Conservation (phyloP, 2,888 invertebrate genomes). For the Seladonia tumulorum region DNA sequence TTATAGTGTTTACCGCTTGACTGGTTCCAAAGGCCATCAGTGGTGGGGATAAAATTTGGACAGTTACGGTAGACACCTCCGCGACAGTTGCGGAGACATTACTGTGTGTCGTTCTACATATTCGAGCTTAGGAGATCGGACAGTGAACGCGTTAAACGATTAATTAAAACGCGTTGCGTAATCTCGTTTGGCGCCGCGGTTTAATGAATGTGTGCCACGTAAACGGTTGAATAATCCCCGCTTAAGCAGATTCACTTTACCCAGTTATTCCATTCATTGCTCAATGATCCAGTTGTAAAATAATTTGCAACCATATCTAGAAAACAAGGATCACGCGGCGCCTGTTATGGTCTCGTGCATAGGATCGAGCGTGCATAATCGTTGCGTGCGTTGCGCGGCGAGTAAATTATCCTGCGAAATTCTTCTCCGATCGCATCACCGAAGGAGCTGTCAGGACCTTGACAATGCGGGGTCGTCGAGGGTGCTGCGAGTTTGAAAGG, state of each 20-base stretch:
- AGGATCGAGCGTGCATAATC: constrained; percentile 39
- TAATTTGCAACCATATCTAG: constrained; percentile 27
- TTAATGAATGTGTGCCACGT: not conserved
- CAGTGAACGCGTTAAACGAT: not conserved
- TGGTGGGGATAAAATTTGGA: too few relatives aligned
- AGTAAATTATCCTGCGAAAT: constrained; percentile 68
- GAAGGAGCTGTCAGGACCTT: constrained; percentile 60
- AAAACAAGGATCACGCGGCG: constrained; percentile 12
- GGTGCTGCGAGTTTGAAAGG: constrained; percentile 8
- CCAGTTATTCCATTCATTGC: not conserved
- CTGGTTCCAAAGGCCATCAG: too few relatives aligned
- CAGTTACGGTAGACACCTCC: too few relatives aligned
- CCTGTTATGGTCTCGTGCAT: constrained; percentile 34
- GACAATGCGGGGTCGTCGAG: constrained; percentile 53
- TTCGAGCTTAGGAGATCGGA: not conserved
- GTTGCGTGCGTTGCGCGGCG: constrained; percentile 32
- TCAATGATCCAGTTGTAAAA: constrained; percentile 18
- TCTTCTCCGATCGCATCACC: constrained; percentile 62
- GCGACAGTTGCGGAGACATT: too few relatives aligned
- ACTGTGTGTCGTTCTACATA: too few relatives aligned
- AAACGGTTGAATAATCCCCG: not conserved
- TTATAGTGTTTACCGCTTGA: too few relatives aligned
- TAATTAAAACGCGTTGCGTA: constrained; percentile 5
- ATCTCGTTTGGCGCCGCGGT: not conserved
- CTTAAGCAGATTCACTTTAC: not conserved